Conservation (phyloP, 2,113 vertebrate species). For the Oxyruncus cristatus region DNA sequence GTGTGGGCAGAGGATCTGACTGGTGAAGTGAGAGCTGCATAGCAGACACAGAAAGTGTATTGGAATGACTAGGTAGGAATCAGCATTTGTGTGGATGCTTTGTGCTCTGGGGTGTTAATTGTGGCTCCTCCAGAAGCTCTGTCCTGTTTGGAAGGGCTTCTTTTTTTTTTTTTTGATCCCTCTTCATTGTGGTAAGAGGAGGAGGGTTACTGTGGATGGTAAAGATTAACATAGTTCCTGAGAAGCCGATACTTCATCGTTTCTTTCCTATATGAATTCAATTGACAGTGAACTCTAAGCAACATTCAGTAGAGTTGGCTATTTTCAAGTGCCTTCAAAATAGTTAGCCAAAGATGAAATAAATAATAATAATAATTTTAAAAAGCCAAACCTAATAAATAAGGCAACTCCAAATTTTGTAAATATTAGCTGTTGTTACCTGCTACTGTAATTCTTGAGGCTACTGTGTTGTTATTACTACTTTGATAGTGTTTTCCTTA, state of each 20-base stretch:
- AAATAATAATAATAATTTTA: background rate
- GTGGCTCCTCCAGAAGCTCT: background rate
- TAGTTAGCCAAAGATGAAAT: background rate
- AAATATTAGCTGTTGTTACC: background rate
- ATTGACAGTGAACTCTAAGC: background rate
- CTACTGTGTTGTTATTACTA: background rate
- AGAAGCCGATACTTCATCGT: background rate
- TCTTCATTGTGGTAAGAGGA: background rate
- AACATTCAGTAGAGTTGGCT: background rate
- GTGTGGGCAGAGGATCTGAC: slow-evolving; percentile 5
- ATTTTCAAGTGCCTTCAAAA: background rate
- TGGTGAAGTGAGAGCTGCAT: background rate
- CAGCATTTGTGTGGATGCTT: background rate
- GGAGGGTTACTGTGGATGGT: background rate
- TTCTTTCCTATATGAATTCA: background rate
- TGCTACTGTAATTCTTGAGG: background rate
- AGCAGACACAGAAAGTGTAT: background rate
- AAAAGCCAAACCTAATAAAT: background rate
- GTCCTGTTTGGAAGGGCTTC: background rate
- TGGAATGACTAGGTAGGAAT: background rate
- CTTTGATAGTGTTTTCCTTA: background rate
- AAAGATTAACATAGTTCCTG: background rate
- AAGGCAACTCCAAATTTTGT: background rate
- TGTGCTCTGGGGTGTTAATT: background rate
- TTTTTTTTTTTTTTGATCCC: background rate